Percentiles rank a stretch among this genome's conserved stretches.
Evolutionary conservation across 2,113 vertebrate species (phyloP).

Genomic region (Enhydra lutris): DNA sequence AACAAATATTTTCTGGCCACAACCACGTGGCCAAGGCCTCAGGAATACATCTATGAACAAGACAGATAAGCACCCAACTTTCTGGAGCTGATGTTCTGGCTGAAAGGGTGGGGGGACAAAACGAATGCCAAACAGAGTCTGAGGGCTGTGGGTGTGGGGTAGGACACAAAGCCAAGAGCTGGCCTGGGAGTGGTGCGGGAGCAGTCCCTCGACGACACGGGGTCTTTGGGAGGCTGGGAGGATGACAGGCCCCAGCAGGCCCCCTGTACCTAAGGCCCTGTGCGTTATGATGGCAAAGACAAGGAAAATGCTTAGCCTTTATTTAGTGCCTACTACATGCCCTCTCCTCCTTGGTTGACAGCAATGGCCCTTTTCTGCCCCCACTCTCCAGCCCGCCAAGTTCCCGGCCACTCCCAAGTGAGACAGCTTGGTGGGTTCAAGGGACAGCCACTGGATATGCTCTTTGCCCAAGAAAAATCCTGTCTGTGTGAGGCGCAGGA

Average conservation of each 20-base stretch:
- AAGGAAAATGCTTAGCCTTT: not conserved
- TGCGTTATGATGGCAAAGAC: not conserved
- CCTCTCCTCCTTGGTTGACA: not conserved
- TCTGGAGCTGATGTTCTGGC: not conserved
- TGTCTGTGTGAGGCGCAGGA: not conserved
- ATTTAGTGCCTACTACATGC: not conserved
- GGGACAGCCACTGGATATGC: not conserved
- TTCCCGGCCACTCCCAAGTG: not conserved
- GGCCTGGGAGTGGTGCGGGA: accelerated
- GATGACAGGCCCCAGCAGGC: not conserved
- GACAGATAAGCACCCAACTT: not conserved
- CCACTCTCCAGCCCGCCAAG: no score
- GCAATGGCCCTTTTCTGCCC: not conserved
- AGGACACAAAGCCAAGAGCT: not conserved
- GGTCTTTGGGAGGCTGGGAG: not conserved
- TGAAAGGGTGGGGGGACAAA: not conserved
- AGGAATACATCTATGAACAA: not conserved
- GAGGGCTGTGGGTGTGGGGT: not conserved
- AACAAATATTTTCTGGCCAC: not conserved
- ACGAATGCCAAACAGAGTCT: not conserved
- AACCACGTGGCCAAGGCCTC: not conserved
- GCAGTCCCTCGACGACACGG: accelerated
- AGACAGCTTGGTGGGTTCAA: not conserved
- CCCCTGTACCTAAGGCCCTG: not conserved
- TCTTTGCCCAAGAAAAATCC: not conserved